Evolutionary conservation across 1,140 invertebrate genomes (phyloP), one percentile per base, ranked within the genome.

Genomic region (Mylabris phalerata): DNA sequence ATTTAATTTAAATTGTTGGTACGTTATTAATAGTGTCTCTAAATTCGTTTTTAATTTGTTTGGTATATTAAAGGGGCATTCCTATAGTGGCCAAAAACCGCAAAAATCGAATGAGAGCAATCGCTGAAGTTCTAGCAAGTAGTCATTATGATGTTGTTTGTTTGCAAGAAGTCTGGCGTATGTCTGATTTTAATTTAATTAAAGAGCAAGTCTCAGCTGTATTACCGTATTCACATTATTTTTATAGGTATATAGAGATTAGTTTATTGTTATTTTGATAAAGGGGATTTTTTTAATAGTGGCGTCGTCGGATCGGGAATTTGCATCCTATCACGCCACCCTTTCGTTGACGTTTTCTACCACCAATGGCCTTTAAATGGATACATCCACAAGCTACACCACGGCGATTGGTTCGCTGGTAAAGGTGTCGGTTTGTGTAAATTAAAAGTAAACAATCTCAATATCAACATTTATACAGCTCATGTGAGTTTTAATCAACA

Each of bases 341-440:
- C 82, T n/a, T 95, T 98, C 45, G 76, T 88, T 67, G 89, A 94
- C 71, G 88, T 89, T 0, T 87, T 95, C 69, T 95, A 93, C 66
- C 90, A 95, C 75, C 84, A 88, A 57, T 98, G 92, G 87, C 82
- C 91, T 32, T 76, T 98, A n/a, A 98, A 98, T 80, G 95, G 95
- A 3, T 98, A 97, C 71, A 86, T 95, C 50, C 95, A 98, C 73
- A 96, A 95, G 76, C 81, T 98, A 62, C 90, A 94, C 47, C 95
- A 98, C 77, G 95, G 92, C 1, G 95, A 98, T 73, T 98, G 95
- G 95, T 98, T 96, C 78, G 95, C 93, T 50, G 95, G 95, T 5
- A 98, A 98, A 82, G 94, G 94, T 40, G 85, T 98, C 50, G 95
- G 93, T 9, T 74, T 98, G n/a, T 93, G 89, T 67, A 73, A 79